Conservation (phyloP, 2,797 vertebrate genomes). For the Diceros bicornis region DNA sequence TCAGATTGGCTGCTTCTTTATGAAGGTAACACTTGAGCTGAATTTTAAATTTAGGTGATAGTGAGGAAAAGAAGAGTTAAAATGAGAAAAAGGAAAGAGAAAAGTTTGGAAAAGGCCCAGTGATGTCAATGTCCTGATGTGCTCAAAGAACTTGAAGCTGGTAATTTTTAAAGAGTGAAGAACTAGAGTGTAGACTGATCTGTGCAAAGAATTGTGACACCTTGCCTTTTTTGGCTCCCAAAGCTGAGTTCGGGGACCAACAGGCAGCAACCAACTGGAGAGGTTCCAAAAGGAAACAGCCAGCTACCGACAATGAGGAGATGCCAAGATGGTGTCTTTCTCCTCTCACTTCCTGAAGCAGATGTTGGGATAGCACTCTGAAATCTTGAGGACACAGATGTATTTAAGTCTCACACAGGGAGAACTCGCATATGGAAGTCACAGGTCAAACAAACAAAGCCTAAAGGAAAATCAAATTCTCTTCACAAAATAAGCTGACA, state of each 20-base stretch:
- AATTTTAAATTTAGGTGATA: slow-evolving; percentile 53
- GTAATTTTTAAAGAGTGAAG: slow-evolving; percentile 42
- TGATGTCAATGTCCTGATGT: background rate
- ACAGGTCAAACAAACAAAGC: background rate
- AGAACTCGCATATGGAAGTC: slow-evolving; percentile 25
- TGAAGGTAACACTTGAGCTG: slow-evolving; percentile 20
- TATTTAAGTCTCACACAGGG: slow-evolving; percentile 36
- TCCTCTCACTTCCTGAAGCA: background rate
- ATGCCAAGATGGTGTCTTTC: background rate
- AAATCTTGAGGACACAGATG: slow-evolving; percentile 51
- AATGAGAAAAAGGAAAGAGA: slow-evolving; percentile 19
- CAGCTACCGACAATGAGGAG: background rate
- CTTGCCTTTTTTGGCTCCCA: slow-evolving; percentile 12
- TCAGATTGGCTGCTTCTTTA: background rate
- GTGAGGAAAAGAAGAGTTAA: background rate
- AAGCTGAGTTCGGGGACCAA: slow-evolving; percentile 43
- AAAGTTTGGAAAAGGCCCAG: slow-evolving; percentile 27
- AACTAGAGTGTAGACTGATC: background rate
- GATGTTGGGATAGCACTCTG: slow-evolving; percentile 32
- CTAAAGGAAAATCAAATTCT: slow-evolving; percentile 65
- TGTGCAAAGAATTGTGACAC: background rate
- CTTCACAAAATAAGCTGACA: slow-evolving; percentile 64
- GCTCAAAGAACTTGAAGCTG: slow-evolving; percentile 30
- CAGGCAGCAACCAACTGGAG: background rate
- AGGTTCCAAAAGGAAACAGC: slow-evolving; percentile 16